Evolutionary conservation across 2,888 invertebrate species (phyloP).

Genomic region (Neria commutata): DNA sequence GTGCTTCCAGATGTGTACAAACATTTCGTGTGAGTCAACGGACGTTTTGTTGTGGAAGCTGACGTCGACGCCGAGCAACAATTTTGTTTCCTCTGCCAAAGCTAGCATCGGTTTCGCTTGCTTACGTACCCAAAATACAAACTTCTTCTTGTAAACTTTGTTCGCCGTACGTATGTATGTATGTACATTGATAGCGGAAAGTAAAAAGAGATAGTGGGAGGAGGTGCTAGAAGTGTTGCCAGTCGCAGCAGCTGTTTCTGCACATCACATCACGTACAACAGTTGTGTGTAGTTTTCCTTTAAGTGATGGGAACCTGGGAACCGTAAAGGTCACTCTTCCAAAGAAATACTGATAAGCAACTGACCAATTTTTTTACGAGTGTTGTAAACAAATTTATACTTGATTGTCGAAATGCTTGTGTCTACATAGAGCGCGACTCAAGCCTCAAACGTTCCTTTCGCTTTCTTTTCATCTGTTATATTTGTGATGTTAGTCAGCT

Average conservation of each 20-base stretch:
- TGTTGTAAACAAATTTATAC: no score
- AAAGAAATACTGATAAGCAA: no score
- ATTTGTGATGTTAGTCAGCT: no score
- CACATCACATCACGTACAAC: neutral
- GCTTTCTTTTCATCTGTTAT: no score
- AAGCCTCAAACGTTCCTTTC: no score
- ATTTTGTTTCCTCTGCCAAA: constrained; percentile 5
- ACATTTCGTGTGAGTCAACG: neutral
- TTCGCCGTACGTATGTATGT: neutral
- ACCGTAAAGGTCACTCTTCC: no score
- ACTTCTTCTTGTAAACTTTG: neutral
- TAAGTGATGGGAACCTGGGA: neutral
- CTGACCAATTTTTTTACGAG: no score
- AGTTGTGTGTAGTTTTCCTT: neutral
- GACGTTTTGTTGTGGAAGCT: neutral
- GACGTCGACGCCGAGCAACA: neutral
- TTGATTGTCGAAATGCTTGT: no score
- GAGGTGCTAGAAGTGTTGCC: no score
- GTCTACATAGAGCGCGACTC: no score
- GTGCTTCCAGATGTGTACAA: neutral
- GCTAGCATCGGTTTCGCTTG: no score
- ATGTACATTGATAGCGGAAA: neutral
- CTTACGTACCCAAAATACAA: constrained; percentile 27
- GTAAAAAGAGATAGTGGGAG: neutral
- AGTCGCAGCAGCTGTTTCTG: neutral